phyloP scores from a whole-genome alignment of 2,888 invertebrate species.

The Hartigia nigra region DNA sequence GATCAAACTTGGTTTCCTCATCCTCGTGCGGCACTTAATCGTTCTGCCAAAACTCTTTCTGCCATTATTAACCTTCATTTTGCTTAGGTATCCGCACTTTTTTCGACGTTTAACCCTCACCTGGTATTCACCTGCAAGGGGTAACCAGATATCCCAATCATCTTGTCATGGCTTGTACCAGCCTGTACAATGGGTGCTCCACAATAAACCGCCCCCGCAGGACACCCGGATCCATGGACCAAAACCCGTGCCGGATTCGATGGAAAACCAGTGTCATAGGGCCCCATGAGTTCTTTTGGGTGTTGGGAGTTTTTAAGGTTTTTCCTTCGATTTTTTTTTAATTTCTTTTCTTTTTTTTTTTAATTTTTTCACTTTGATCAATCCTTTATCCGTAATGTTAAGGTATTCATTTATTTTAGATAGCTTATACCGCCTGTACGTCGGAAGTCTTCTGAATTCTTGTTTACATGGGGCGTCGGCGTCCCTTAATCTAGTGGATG shows the following conservation, averaged over 20 bases:
- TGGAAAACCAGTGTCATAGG: not conserved
- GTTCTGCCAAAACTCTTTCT: not conserved
- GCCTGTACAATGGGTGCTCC: conserved; percentile 56
- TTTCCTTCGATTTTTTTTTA: not conserved
- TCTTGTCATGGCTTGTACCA: conserved; percentile 61
- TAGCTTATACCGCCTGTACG: not conserved
- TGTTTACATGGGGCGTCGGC: not conserved
- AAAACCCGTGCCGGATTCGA: not conserved
- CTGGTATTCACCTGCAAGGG: conserved; percentile 50
- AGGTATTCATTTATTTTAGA: not conserved
- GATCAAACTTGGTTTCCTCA: not conserved
- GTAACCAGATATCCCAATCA: conserved; percentile 60
- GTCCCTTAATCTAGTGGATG: not conserved
- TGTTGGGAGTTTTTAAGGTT: not conserved
- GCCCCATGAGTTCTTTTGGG: not conserved
- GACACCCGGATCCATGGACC: conserved; percentile 34
- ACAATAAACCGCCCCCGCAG: conserved; percentile 62
- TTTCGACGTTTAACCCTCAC: conserved; percentile 47
- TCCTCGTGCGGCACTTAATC: not conserved
- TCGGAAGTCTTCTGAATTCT: not conserved
- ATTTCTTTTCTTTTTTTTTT: not conserved
- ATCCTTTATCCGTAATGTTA: not conserved
- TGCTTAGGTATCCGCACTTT: conserved; percentile 20
- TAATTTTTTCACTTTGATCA: not conserved
- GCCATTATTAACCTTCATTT: not conserved